phyloP scores from a whole-genome alignment of 2,888 invertebrate species.

The Mylabris sibirica region DNA sequence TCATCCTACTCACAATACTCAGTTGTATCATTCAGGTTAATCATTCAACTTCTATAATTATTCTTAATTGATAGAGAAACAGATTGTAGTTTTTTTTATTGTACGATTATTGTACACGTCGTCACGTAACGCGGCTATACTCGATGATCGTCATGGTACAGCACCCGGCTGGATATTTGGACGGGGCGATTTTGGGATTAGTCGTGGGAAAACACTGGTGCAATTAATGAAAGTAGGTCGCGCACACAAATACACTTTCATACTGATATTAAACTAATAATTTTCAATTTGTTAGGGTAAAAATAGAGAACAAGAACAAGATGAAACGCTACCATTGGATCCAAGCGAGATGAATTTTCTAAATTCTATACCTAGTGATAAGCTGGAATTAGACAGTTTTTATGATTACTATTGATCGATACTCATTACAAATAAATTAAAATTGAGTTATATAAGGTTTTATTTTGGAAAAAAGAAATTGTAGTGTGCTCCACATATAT shows the following conservation, averaged over 20 bases:
- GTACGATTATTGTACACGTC: slow-evolving; percentile 66
- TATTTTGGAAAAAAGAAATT: slow-evolving; percentile 15
- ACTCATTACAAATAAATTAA: neutral
- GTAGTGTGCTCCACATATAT: slow-evolving; percentile 21
- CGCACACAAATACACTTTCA: slow-evolving; percentile 4
- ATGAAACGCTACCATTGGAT: neutral
- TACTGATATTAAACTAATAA: too few species aligned
- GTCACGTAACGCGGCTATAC: slow-evolving; percentile 64
- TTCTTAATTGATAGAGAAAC: slow-evolving; percentile 13
- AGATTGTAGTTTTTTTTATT: slow-evolving; percentile 63
- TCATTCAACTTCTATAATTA: too few species aligned
- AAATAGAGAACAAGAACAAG: neutral
- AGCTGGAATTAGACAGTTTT: too few species aligned
- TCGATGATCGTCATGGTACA: slow-evolving; percentile 62
- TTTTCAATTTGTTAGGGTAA: neutral
- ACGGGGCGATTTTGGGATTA: slow-evolving; percentile 56
- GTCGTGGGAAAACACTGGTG: slow-evolving; percentile 52
- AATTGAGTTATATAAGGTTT: slow-evolving; percentile 15
- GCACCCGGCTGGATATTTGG: slow-evolving; percentile 63
- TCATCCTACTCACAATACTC: slow-evolving; percentile 46
- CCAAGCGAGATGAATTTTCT: neutral
- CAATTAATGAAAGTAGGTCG: slow-evolving; percentile 52
- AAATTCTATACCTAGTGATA: neutral
- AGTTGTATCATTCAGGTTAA: slow-evolving; percentile 37
- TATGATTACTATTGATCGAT: too few species aligned